Conservation (phyloP, 2,888 invertebrate species). For the Drosophila atroscutellata region DNA sequence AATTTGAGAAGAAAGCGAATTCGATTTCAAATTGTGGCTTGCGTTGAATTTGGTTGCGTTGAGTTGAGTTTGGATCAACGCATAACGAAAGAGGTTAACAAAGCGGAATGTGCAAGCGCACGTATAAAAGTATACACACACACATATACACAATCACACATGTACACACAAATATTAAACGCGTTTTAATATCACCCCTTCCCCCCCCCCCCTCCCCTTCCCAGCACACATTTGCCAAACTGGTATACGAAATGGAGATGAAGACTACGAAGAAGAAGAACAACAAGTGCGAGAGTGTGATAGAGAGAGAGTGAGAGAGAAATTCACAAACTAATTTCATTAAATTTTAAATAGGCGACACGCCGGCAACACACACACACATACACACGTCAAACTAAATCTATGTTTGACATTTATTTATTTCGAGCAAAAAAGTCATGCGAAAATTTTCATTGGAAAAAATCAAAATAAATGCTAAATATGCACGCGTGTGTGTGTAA, state of each 20-base stretch:
- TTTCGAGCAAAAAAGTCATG: conserved; percentile 38
- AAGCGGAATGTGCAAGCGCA: conserved; percentile 71
- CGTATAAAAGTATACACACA: conserved; percentile 43
- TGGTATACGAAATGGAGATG: conserved; percentile 59
- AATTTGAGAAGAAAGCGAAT: conserved; percentile 75
- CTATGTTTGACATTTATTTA: conserved; percentile 48
- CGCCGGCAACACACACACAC: conserved; percentile 1
- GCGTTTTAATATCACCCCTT: conserved; percentile 70
- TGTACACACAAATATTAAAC: conserved; percentile 60
- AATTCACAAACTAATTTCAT: conserved; percentile 60
- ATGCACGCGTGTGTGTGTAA: conserved; percentile 1
- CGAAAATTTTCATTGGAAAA: conserved; percentile 48
- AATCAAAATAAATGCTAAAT: conserved; percentile 26
- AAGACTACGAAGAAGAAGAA: conserved; percentile 38
- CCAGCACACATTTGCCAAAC: conserved; percentile 49
- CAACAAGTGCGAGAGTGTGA: conserved; percentile 26
- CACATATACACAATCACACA: conserved; percentile 6
- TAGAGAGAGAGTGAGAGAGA: conserved; percentile 10
- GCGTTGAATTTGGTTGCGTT: conserved; percentile 35
- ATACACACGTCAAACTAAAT: conserved; percentile 11
- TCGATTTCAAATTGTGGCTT: conserved; percentile 64
- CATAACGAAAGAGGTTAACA: conserved; percentile 80
- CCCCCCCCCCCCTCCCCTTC: conserved; percentile 1
- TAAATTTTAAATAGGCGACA: conserved; percentile 47
- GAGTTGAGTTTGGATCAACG: conserved; percentile 47